A percentile compares a stretch with the other conserved stretches of the same genome.
Evolutionary conservation across 2,888 invertebrate genomes (phyloP).

Genomic region (Acleris sparsana): DNA sequence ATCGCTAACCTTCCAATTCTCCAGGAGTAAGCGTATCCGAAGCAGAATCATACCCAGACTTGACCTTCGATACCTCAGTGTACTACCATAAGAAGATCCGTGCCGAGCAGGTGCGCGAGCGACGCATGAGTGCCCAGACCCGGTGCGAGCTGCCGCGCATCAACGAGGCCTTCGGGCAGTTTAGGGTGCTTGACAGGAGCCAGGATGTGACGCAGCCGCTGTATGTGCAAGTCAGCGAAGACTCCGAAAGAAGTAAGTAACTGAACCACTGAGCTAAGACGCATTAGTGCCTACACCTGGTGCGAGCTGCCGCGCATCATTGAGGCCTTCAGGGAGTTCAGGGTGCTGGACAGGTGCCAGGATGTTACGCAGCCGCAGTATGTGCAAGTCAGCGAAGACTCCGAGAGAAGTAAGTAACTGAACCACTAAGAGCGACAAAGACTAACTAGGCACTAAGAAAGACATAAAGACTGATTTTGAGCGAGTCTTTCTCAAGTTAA

Average conservation of each 20-base stretch:
- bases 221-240: slow-evolving; percentile 57
- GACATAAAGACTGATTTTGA: no score
- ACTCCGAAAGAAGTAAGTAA: slow-evolving; percentile 55
- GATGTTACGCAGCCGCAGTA: slow-evolving; percentile 54
- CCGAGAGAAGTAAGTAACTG: slow-evolving; percentile 53
- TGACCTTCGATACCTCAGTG: slow-evolving; percentile 21
- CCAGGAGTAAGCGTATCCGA: slow-evolving; percentile 9
- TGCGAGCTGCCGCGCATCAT: slow-evolving; percentile 55
- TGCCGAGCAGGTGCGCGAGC: slow-evolving; percentile 50
- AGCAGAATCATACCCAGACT: slow-evolving; percentile 6
- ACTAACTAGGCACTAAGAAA: no score
- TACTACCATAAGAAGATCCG: slow-evolving; percentile 63
- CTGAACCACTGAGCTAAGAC: not conserved
- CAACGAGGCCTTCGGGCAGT: slow-evolving; percentile 57
- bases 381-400: slow-evolving; percentile 56
- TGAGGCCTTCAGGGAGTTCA: slow-evolving; percentile 60
- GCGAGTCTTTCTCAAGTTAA: no score
- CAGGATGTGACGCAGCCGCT: slow-evolving; percentile 51
- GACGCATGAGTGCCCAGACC: slow-evolving; percentile 25
- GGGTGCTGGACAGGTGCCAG: slow-evolving; percentile 28
- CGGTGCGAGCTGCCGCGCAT: slow-evolving; percentile 54
- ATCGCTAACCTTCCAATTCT: no score
- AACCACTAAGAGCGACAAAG: no score
- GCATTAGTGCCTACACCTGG: slow-evolving; percentile 20
- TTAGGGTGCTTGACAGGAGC: slow-evolving; percentile 41